These are phyloP conservation scores for Drosophila funebris DNA, from an alignment of 1,140 invertebrate genomes.

Conservation along the genomic window DNA sequence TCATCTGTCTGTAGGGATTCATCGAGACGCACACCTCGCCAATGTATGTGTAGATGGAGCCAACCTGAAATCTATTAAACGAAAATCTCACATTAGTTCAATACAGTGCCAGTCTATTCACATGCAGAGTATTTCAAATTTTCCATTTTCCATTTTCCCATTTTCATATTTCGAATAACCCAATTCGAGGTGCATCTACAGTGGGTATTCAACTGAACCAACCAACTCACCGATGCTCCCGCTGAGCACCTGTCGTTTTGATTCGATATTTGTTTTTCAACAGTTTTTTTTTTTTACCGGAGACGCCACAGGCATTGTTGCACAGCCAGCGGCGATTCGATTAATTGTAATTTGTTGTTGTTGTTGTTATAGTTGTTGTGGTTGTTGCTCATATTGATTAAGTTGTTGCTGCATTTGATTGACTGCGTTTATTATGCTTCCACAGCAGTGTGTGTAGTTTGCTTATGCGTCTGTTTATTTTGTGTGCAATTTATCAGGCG, in stretches of 20 bases:
- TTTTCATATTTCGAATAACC: conserved; percentile 8
- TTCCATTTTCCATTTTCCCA: neutral
- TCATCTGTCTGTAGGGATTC: conserved; percentile 94
- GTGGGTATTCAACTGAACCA: neutral
- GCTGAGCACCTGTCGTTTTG: conserved; percentile 56
- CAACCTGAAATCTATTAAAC: conserved; percentile 91
- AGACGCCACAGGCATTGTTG: conserved; percentile 23
- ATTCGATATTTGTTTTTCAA: conserved; percentile 57
- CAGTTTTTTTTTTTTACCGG: conserved; percentile 14
- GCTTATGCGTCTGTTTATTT: conserved; percentile 40
- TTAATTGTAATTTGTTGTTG: conserved; percentile 40
- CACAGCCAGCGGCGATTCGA: conserved; percentile 25
- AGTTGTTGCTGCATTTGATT: conserved; percentile 58
- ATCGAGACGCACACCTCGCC: conserved; percentile 96
- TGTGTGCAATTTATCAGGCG: conserved; percentile 61
- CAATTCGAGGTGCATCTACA: conserved; percentile 16
- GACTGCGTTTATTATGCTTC: conserved; percentile 38
- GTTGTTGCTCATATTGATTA: conserved; percentile 53
- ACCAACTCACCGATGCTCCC: neutral
- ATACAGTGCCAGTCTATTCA: conserved; percentile 32
- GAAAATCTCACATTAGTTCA: conserved; percentile 34
- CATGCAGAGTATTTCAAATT: conserved; percentile 44
- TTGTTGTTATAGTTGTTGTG: conserved; percentile 9
- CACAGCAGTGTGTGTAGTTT: neutral
- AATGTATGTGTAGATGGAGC: conserved; percentile 96